Evolutionary conservation across 2,797 vertebrate species (phyloP).

Genomic region (Ceyx erithaca): DNA sequence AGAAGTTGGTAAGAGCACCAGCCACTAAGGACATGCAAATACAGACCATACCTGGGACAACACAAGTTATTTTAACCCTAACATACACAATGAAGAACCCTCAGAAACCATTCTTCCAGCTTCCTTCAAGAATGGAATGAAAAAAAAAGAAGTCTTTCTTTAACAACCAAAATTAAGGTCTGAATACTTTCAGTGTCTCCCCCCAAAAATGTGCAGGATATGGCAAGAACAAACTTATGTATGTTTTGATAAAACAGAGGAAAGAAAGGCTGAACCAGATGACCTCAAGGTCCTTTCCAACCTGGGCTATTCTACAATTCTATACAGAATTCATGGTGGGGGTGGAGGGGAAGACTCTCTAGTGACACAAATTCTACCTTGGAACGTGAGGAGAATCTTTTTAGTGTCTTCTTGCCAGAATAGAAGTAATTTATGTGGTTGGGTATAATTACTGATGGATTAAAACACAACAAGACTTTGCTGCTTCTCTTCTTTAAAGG

Average conservation of each 20-base stretch:
- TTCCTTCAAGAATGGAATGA: neutral
- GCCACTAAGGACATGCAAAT: neutral
- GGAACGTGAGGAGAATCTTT: neutral
- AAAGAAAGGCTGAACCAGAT: neutral
- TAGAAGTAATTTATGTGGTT: neutral
- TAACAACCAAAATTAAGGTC: neutral
- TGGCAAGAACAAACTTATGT: neutral
- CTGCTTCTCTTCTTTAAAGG: neutral
- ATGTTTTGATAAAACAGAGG: neutral
- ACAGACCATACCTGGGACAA: neutral
- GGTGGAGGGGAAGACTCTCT: neutral
- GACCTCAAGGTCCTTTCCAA: neutral
- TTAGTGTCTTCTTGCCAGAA: neutral
- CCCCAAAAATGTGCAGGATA: neutral
- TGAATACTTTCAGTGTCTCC: neutral
- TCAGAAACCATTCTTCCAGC: neutral
- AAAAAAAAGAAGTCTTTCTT: neutral
- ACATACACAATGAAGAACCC: neutral
- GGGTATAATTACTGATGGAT: neutral
- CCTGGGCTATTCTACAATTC: neutral
- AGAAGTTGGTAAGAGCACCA: neutral
- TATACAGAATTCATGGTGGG: neutral
- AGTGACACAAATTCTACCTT: neutral
- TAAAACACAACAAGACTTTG: neutral
- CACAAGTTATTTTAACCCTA: neutral